These are phyloP conservation scores for Scatophagus argus DNA, from an alignment of 2,113 vertebrate species.

Conservation along the genomic window DNA sequence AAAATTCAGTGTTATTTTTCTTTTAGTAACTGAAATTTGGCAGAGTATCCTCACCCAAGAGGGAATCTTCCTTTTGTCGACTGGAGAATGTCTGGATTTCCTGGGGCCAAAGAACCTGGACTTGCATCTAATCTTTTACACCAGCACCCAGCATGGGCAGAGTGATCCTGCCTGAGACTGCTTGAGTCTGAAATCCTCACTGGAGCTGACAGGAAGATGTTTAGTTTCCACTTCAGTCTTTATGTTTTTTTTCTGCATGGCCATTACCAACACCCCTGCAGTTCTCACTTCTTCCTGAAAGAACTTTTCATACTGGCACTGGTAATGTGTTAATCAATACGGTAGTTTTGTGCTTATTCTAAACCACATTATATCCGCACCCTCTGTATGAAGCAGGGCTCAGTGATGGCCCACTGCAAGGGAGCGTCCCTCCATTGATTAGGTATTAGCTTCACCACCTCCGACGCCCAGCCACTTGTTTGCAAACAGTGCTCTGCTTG, in stretches of 20 bases:
- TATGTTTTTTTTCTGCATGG: not conserved
- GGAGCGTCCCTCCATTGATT: conserved; percentile 77
- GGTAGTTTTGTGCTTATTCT: conserved; percentile 60
- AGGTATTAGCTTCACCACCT: conserved; percentile 70
- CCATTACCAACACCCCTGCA: conserved; percentile 24
- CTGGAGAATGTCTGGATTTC: conserved; percentile 53
- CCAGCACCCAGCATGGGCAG: conserved; percentile 22
- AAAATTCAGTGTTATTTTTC: not conserved
- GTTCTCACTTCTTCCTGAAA: conserved; percentile 45
- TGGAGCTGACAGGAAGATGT: conserved; percentile 10
- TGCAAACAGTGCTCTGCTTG: conserved; percentile 62
- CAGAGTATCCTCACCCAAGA: conserved; percentile 2
- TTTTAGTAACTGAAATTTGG: conserved; percentile 38
- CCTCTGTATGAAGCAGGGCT: conserved; percentile 56
- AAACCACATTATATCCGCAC: conserved; percentile 57
- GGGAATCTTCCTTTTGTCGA: conserved; percentile 30
- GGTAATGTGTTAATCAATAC: conserved; percentile 72
- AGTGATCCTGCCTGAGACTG: conserved; percentile 29
- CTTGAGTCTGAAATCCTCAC: conserved; percentile 18
- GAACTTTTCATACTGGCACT: conserved; percentile 53
- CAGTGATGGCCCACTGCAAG: conserved; percentile 48
- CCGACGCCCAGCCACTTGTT: conserved; percentile 74
- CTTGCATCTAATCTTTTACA: conserved; percentile 45
- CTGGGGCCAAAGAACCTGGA: conserved; percentile 24
- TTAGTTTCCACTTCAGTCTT: conserved; percentile 29